These are phyloP conservation scores for Pseudomyrmex flavicornis DNA, from an alignment of 1,140 invertebrate species.

Conservation along the genomic window DNA sequence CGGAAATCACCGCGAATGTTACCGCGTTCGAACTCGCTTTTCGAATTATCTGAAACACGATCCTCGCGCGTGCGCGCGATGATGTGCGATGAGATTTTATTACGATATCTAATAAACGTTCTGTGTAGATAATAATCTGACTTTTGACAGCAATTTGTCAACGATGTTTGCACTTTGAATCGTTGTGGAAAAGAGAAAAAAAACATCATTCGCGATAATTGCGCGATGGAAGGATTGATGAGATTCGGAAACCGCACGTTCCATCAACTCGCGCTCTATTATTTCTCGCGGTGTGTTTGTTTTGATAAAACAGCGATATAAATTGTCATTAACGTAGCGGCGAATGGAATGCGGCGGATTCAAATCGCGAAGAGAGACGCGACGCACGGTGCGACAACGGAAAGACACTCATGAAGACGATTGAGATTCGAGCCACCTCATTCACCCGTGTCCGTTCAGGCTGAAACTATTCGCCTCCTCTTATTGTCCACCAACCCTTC, in stretches of 20 bases:
- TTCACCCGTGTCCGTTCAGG: conserved; percentile 17
- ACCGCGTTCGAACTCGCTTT: too few species aligned
- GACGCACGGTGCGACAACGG: background rate
- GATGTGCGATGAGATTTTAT: background rate
- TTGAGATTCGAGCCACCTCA: conserved; percentile 49
- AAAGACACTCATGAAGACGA: conserved; percentile 25
- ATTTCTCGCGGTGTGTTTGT: background rate
- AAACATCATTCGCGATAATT: conserved; percentile 38
- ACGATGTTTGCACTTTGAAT: conserved; percentile 10
- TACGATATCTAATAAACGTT: background rate
- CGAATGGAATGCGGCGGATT: background rate
- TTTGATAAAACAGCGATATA: background rate
- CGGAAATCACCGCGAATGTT: too few species aligned
- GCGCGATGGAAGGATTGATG: conserved; percentile 17
- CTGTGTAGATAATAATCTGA: background rate
- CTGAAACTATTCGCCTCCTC: conserved; percentile 56
- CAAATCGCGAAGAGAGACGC: conserved; percentile 8
- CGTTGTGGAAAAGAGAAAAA: background rate
- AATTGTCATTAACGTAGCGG: background rate
- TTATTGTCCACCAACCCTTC: conserved; percentile 76
- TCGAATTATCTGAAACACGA: background rate
- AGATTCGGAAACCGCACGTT: conserved; percentile 30
- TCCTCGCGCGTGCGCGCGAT: too few species aligned
- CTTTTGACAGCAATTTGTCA: background rate
- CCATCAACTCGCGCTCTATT: background rate